Evolutionary conservation across 2,888 invertebrate genomes (phyloP).

Genomic region (Trilocha varians): DNA sequence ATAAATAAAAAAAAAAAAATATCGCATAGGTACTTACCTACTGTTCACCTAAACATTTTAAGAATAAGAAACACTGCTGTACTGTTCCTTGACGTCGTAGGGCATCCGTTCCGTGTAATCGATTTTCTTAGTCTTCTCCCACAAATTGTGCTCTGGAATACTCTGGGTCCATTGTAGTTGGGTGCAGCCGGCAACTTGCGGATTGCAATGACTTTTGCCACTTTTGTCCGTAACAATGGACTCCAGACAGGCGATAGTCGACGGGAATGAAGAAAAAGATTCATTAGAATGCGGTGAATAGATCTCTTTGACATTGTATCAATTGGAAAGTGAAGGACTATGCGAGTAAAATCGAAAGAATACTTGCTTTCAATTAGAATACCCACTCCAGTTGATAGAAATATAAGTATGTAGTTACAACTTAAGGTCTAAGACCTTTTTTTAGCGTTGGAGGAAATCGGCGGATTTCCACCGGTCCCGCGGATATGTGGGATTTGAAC

Average conservation of each 20-base stretch:
- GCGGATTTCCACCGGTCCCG: too few relatives aligned
- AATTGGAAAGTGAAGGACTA: not conserved
- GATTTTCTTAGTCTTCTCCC: slow-evolving; percentile 6
- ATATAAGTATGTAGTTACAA: too few relatives aligned
- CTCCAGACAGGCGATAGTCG: slow-evolving; percentile 1
- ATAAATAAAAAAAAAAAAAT: too few relatives aligned
- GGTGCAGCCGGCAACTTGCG: slow-evolving; percentile 50
- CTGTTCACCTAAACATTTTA: not conserved
- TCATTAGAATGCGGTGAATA: not conserved
- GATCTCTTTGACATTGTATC: not conserved
- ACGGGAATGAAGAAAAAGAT: not conserved
- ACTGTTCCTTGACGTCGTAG: not conserved
- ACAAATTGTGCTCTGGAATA: not conserved
- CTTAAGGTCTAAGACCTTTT: too few relatives aligned
- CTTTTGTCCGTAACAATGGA: slow-evolving; percentile 30
- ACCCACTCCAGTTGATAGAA: too few relatives aligned
- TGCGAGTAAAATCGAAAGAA: too few relatives aligned
- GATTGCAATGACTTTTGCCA: slow-evolving; percentile 48
- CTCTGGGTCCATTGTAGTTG: slow-evolving; percentile 33
- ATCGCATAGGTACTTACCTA: too few relatives aligned
- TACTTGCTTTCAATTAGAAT: too few relatives aligned
- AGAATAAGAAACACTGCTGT: not conserved
- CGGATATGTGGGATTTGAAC: too few relatives aligned
- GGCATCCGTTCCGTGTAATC: not conserved
- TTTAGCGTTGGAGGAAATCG: too few relatives aligned